These are phyloP conservation scores for Camponotus fellah DNA, from an alignment of 2,888 invertebrate species.

Conservation along the genomic window DNA sequence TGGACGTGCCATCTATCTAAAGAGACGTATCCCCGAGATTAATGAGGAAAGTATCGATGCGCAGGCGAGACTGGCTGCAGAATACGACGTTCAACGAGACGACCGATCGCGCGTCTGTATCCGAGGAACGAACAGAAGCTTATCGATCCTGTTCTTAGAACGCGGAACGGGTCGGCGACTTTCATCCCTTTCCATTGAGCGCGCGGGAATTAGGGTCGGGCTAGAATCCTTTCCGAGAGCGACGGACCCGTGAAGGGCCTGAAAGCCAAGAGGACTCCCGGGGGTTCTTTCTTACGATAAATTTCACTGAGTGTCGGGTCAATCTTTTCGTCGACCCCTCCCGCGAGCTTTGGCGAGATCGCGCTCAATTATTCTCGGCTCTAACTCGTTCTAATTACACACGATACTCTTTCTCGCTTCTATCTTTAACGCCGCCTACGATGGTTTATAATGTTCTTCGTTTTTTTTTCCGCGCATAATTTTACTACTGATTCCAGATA, in stretches of 20 bases:
- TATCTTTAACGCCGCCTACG: not conserved
- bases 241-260: slow-evolving; percentile 67
- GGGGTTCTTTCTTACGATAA: slow-evolving; percentile 76
- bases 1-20: slow-evolving; percentile 21
- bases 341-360: slow-evolving; percentile 27
- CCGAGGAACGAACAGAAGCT: slow-evolving; percentile 50
- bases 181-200: slow-evolving; percentile 70
- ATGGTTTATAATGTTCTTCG: not conserved
- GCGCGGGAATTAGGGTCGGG: slow-evolving; percentile 72
- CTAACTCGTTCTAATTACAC: slow-evolving; percentile 27
- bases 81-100: not conserved
- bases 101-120: slow-evolving; percentile 65
- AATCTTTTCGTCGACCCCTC: slow-evolving; percentile 63
- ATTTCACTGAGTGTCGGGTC: slow-evolving; percentile 75
- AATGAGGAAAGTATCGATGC: slow-evolving; percentile 50
- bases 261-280: slow-evolving; percentile 68
- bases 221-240: slow-evolving; percentile 69
- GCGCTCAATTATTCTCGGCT: slow-evolving; percentile 45
- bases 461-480: slow-evolving; percentile 19
- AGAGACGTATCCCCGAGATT: slow-evolving; percentile 36
- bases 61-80: not conserved
- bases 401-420: not conserved
- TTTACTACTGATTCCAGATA: slow-evolving; percentile 21
- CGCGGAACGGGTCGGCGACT: slow-evolving; percentile 67
- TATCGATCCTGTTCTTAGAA: slow-evolving; percentile 68